Evolutionary conservation across 2,888 invertebrate genomes (phyloP).

Genomic region (Polyploca ridens): DNA sequence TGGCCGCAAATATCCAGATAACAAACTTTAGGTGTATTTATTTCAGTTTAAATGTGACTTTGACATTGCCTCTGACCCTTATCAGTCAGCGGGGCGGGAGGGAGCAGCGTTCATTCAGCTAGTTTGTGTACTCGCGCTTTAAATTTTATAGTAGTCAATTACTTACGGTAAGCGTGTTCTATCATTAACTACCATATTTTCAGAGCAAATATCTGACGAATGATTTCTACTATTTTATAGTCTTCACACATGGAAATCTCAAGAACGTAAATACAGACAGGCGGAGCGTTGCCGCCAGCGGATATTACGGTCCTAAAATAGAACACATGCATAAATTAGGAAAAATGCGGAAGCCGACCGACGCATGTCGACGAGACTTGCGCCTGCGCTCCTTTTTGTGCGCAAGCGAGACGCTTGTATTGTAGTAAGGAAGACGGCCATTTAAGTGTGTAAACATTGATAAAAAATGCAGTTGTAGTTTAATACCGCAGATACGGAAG

Average conservation of each 20-base stretch:
- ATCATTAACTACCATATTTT: too few relatives aligned
- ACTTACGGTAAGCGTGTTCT: slow-evolving; percentile 20
- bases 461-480: too few relatives aligned
- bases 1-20: not conserved
- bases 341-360: slow-evolving; percentile 1
- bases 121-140: slow-evolving; percentile 15
- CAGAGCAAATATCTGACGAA: not conserved
- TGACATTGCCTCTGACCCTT: slow-evolving; percentile 20
- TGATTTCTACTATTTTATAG: not conserved
- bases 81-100: slow-evolving; percentile 13
- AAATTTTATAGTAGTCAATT: slow-evolving; percentile 12
- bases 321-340: not conserved
- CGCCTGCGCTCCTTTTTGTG: not conserved
- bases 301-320: not conserved
- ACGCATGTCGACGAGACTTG: too few relatives aligned
- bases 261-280: not conserved
- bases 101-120: slow-evolving; percentile 13
- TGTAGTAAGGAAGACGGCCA: too few relatives aligned
- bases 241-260: not conserved
- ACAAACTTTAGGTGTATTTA: not conserved
- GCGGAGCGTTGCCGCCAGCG: not conserved
- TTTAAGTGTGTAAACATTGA: too few relatives aligned
- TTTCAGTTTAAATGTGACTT: slow-evolving; percentile 11
- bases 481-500: too few relatives aligned
- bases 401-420: not conserved